These are phyloP conservation scores for Chloroceryle inda DNA, from an alignment of 2,797 vertebrate species.

Conservation along the genomic window DNA sequence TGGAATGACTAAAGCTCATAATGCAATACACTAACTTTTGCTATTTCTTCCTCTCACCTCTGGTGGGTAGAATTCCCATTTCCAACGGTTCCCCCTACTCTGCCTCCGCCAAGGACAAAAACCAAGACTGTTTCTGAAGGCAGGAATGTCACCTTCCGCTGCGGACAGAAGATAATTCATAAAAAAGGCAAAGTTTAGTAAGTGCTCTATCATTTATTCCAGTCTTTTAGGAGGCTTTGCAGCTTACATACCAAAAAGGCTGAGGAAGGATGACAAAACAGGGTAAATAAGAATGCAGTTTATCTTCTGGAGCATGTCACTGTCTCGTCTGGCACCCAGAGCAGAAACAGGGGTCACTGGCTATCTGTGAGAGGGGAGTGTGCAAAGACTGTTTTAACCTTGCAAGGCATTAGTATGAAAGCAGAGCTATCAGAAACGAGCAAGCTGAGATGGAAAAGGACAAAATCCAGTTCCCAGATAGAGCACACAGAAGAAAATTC, in stretches of 20 bases:
- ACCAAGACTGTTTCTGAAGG: constrained; percentile 92
- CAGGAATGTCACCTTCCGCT: constrained; percentile 94
- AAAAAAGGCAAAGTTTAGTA: constrained; percentile 97
- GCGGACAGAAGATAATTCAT: constrained; percentile 94
- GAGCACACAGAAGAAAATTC: background rate
- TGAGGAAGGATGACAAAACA: background rate
- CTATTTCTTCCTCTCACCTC: background rate
- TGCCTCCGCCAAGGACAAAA: constrained; percentile 90
- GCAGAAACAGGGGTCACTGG: background rate
- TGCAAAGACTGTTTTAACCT: background rate
- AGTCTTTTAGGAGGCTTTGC: background rate
- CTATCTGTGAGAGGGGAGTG: accelerated
- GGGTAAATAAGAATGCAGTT: background rate
- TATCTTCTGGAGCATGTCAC: background rate
- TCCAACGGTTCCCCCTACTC: constrained; percentile 88
- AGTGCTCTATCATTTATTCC: constrained; percentile 73
- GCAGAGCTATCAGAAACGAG: background rate
- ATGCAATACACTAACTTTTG: background rate
- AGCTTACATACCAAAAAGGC: background rate
- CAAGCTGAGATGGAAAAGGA: background rate
- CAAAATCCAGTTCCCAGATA: background rate
- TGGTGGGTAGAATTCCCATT: constrained; percentile 90
- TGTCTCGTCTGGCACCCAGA: background rate
- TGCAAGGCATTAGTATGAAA: background rate
- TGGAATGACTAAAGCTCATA: background rate